phyloP scores from a whole-genome alignment of 2,888 invertebrate genomes.

The Lasius fuliginosus region DNA sequence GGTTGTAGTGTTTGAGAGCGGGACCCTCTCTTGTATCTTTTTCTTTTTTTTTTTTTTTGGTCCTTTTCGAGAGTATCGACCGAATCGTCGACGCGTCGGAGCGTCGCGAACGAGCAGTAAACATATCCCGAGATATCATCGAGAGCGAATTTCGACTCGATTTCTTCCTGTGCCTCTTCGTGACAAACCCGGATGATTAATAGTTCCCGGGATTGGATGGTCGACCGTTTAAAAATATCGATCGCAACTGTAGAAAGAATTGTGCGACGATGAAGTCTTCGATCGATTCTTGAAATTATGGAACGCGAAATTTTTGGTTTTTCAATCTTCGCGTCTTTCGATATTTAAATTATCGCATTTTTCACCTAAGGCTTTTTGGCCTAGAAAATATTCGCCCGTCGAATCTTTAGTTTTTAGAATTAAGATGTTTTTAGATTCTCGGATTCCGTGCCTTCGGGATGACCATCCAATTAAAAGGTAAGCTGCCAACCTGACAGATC shows the following conservation, averaged over 20 bases:
- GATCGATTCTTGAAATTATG: background rate
- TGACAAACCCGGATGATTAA: background rate
- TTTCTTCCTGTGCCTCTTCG: conserved; percentile 19
- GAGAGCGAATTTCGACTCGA: conserved; percentile 19
- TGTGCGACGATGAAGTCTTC: background rate
- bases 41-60: conserved; percentile 52
- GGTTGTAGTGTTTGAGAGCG: conserved; percentile 87
- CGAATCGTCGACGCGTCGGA: conserved; percentile 44
- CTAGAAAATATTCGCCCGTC: conserved; percentile 17
- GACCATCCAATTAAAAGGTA: conserved; percentile 29
- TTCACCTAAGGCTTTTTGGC: conserved; percentile 9
- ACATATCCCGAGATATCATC: conserved; percentile 61
- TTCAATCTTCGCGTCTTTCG: conserved; percentile 11
- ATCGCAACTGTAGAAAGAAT: background rate
- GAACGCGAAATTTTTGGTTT: conserved; percentile 5
- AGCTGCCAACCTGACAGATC: conserved; percentile 31
- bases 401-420: conserved; percentile 5
- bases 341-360: conserved; percentile 13
- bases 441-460: conserved; percentile 31
- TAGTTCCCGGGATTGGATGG: conserved; percentile 6
- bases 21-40: conserved; percentile 41
- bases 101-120: conserved; percentile 51
- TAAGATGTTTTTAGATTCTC: conserved; percentile 1
- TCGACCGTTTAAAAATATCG: background rate
- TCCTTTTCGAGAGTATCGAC: conserved; percentile 34